phyloP scores from a whole-genome alignment of 2,113 vertebrate genomes.

The Cebidichthys violaceus region DNA sequence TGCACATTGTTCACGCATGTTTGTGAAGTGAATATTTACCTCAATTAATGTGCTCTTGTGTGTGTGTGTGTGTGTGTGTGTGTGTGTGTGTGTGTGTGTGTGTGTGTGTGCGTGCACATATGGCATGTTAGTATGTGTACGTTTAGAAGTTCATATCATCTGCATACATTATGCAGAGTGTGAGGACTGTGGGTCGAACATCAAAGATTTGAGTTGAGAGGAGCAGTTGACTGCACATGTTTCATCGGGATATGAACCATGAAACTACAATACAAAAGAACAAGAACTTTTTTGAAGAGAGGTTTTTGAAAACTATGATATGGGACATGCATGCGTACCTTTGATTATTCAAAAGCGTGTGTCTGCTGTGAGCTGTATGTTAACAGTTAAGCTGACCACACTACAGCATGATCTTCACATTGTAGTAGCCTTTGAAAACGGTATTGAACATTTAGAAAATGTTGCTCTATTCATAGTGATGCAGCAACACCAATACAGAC shows the following conservation, averaged over 20 bases:
- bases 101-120: no score
- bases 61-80: no score
- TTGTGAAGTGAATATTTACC: neutral
- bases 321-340: neutral
- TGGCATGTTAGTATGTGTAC: neutral
- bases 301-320: constrained; percentile 1
- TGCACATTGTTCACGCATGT: neutral
- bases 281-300: constrained; percentile 24
- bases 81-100: no score
- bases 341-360: neutral
- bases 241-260: constrained; percentile 9
- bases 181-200: constrained; percentile 26
- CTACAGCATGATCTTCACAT: neutral
- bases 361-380: neutral
- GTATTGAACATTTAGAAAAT: neutral
- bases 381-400: neutral
- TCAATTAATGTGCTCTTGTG: neutral
- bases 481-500: neutral
- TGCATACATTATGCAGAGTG: constrained; percentile 25
- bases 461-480: neutral
- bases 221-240: constrained; percentile 10
- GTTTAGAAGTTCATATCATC: constrained; percentile 3
- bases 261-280: constrained; percentile 4
- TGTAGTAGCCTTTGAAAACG: neutral
- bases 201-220: constrained; percentile 43